These are phyloP conservation scores for Ruditapes philippinarum DNA, from an alignment of 1,140 invertebrate species.

Conservation along the genomic window DNA sequence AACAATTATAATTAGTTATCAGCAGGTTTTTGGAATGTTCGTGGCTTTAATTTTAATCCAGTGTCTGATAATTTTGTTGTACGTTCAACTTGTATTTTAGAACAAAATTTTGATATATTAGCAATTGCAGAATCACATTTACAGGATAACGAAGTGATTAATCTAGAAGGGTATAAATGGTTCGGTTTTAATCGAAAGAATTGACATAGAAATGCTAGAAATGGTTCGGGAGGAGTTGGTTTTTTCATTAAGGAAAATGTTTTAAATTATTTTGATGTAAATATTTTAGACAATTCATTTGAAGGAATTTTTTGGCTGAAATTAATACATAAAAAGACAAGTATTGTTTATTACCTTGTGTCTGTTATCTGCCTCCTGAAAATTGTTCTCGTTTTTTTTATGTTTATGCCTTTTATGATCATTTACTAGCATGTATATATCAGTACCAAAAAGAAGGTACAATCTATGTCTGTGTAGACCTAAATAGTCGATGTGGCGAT, in stretches of 20 bases:
- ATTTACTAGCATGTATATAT: neutral
- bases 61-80: slow-evolving; percentile 21
- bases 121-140: neutral
- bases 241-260: neutral
- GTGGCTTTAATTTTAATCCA: slow-evolving; percentile 3
- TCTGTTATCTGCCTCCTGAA: neutral
- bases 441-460: neutral
- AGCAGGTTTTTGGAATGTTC: slow-evolving; percentile 12
- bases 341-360: neutral
- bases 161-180: neutral
- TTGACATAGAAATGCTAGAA: neutral
- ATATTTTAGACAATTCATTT: neutral
- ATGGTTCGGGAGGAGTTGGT: neutral
- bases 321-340: neutral
- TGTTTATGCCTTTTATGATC: neutral
- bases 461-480: neutral
- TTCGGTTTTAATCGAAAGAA: neutral
- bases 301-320: neutral
- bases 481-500: no score
- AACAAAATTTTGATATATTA: neutral
- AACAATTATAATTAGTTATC: neutral
- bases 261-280: neutral
- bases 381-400: neutral
- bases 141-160: neutral
- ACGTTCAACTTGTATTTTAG: neutral